phyloP scores from a whole-genome alignment of 2,888 invertebrate genomes.

The Nipponacmea schrenckii region DNA sequence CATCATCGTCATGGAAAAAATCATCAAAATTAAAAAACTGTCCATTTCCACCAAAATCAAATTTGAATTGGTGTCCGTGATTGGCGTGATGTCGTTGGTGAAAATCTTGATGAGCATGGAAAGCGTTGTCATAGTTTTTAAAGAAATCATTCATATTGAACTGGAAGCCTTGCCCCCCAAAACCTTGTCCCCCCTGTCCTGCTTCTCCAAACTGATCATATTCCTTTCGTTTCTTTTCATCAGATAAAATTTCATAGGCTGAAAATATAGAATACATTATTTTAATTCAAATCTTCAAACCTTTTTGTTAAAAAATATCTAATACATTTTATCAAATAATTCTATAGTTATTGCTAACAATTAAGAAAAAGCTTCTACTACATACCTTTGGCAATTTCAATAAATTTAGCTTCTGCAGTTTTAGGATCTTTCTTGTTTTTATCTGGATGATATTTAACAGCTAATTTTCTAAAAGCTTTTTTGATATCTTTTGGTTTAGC shows the following conservation, averaged over 20 bases:
- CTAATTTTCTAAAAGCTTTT: constrained; percentile 71
- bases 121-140: constrained; percentile 59
- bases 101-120: constrained; percentile 42
- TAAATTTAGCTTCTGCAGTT: constrained; percentile 70
- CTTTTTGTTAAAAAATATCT: background rate
- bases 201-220: constrained; percentile 69
- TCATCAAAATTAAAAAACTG: constrained; percentile 62
- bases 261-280: constrained; percentile 33
- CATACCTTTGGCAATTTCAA: constrained; percentile 71
- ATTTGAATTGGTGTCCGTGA: constrained; percentile 29
- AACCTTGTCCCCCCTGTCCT: constrained; percentile 45
- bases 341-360: background rate
- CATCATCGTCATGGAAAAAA: constrained; percentile 63
- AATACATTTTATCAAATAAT: background rate
- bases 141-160: constrained; percentile 69
- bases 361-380: background rate
- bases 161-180: constrained; percentile 43
- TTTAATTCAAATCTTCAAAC: background rate
- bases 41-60: constrained; percentile 34
- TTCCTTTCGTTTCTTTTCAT: constrained; percentile 67
- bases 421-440: constrained; percentile 67
- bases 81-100: constrained; percentile 40
- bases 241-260: constrained; percentile 70
- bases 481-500: constrained; percentile 71
- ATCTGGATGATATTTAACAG: constrained; percentile 72